phyloP scores from a whole-genome alignment of 2,113 vertebrate species.

The Acrocephalus kingi region DNA sequence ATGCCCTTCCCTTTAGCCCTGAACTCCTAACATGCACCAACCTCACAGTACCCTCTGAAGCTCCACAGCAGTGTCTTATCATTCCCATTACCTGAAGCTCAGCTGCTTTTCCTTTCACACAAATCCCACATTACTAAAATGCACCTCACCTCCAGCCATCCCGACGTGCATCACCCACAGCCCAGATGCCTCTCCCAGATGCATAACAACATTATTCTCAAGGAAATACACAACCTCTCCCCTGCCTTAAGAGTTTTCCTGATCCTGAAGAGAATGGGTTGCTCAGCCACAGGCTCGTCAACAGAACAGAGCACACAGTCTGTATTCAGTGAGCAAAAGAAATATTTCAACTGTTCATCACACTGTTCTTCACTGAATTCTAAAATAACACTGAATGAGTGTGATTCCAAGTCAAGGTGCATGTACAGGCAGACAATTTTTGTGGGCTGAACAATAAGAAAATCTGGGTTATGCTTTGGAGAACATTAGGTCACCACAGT shows the following conservation, averaged over 20 bases:
- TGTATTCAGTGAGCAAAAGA: neutral
- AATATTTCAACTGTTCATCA: neutral
- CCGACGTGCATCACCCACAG: accelerated
- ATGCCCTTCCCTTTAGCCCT: neutral
- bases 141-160: neutral
- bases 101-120: neutral
- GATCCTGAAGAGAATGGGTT: neutral
- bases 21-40: neutral
- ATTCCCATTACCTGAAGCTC: neutral
- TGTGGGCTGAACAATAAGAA: neutral
- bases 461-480: neutral
- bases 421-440: neutral
- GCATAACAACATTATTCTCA: neutral
- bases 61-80: neutral
- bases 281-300: neutral
- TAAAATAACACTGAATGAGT: neutral
- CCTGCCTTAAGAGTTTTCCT: neutral
- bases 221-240: neutral
- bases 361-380: neutral
- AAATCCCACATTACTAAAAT: neutral
- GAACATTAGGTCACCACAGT: neutral
- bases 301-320: neutral
- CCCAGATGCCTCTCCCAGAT: neutral
- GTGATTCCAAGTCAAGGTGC: neutral
- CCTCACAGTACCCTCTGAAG: neutral